phyloP scores from a whole-genome alignment of 2,113 vertebrate species.

The Notarius lentiginosus region DNA sequence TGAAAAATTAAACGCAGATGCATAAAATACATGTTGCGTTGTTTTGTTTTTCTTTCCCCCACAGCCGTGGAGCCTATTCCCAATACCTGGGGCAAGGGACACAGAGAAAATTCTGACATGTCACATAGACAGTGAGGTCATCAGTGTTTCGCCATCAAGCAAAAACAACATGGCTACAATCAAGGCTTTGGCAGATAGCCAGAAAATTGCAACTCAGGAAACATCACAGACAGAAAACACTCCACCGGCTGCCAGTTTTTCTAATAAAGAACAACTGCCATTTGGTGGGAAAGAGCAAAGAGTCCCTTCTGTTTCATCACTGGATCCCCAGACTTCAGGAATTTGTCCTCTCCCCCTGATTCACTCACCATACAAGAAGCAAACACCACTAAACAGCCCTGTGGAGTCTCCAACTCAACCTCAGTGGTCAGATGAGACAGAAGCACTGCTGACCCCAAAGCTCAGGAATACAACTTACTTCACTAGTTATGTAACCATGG shows the following conservation, averaged over 20 bases:
- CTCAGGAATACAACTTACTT: background rate
- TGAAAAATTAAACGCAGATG: background rate
- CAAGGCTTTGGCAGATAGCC: background rate
- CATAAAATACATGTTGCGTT: background rate
- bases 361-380: conserved; percentile 14
- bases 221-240: background rate
- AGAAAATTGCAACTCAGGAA: background rate
- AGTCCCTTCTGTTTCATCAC: background rate
- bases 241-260: background rate
- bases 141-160: background rate
- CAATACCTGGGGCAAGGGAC: background rate
- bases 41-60: background rate
- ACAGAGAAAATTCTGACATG: conserved; percentile 18
- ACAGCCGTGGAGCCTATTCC: background rate
- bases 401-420: background rate
- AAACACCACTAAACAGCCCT: conserved; percentile 13
- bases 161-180: background rate
- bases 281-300: background rate
- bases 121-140: conserved; percentile 12
- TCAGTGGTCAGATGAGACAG: conserved; percentile 14
- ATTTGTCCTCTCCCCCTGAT: background rate
- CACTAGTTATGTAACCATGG: conserved; percentile 20
- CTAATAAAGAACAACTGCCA: background rate
- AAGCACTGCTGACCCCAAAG: conserved; percentile 25
- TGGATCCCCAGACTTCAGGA: background rate